These are phyloP conservation scores for Hippocampus comes DNA, from an alignment of 2,113 vertebrate genomes.

Conservation along the genomic window DNA sequence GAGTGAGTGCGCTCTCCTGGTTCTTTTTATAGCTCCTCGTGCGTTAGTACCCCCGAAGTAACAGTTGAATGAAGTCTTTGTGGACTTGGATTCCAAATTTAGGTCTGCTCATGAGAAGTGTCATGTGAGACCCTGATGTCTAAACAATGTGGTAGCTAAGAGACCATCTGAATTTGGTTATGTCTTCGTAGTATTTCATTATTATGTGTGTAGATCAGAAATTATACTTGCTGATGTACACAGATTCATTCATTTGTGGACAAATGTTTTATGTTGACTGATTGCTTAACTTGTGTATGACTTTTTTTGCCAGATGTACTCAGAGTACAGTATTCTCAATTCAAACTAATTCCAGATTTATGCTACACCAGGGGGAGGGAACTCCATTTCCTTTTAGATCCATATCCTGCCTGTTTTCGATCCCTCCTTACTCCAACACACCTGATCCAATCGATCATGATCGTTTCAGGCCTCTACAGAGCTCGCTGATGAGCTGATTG, in stretches of 20 bases:
- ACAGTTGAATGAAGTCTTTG: conserved; percentile 49
- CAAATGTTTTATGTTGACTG: not conserved
- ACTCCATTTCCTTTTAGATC: too few species aligned
- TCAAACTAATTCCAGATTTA: not conserved
- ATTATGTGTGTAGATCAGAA: not conserved
- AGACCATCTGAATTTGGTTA: not conserved
- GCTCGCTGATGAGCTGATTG: too few species aligned
- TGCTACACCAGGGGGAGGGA: too few species aligned
- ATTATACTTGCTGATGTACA: too few species aligned
- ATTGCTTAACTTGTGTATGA: not conserved
- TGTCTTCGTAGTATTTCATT: not conserved
- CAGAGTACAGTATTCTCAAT: not conserved
- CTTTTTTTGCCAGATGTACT: not conserved
- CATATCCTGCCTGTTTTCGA: too few species aligned
- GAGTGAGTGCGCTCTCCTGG: conserved; percentile 2
- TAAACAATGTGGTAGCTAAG: not conserved
- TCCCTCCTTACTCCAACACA: too few species aligned
- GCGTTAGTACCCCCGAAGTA: conserved; percentile 21
- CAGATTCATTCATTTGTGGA: not conserved
- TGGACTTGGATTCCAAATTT: conserved; percentile 11
- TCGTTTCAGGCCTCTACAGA: too few species aligned
- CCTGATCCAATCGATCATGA: too few species aligned
- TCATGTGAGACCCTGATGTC: conserved; percentile 2
- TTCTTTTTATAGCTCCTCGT: conserved; percentile 22
- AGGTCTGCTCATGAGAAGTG: conserved; percentile 21